Evolutionary conservation across 2,113 vertebrate genomes (phyloP).

Genomic region (Clarias gariepinus): DNA sequence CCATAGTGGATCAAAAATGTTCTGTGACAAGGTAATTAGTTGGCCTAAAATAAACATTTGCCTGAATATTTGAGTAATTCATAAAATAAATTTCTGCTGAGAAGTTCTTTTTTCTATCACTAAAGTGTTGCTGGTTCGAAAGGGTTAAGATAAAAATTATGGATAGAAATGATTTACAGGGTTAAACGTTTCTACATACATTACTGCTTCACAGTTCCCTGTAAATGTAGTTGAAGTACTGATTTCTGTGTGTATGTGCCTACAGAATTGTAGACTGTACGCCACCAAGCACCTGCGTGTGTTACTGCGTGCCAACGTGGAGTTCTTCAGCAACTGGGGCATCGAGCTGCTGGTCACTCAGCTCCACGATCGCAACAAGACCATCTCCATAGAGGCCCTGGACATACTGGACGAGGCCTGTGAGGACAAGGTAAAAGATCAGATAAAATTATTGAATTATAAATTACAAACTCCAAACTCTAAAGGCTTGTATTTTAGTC

Average conservation of each 20-base stretch:
- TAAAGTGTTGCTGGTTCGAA: not conserved
- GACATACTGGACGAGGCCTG: conserved; percentile 97
- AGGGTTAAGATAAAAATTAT: too few species aligned
- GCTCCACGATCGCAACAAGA: conserved; percentile 97
- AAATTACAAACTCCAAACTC: not conserved
- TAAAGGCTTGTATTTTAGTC: not conserved
- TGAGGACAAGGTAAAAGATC: conserved; percentile 89
- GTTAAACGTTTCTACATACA: not conserved
- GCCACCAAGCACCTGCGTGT: conserved; percentile 96
- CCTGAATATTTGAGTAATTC: not conserved
- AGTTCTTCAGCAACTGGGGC: conserved; percentile 99
- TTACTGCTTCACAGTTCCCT: not conserved
- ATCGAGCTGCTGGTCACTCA: conserved; percentile 97
- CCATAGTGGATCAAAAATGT: not conserved
- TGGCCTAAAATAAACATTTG: too few species aligned
- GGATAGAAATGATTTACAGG: not conserved
- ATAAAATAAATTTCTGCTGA: not conserved
- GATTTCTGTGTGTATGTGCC: not conserved
- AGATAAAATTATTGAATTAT: not conserved
- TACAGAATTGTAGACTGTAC: conserved; percentile 87
- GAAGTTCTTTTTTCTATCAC: not conserved
- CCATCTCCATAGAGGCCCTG: conserved; percentile 91
- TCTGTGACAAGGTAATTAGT: not conserved
- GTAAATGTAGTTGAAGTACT: not conserved
- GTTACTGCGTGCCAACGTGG: conserved; percentile 91